phyloP scores from a whole-genome alignment of 2,888 invertebrate species.

The Parnassius smintheus region DNA sequence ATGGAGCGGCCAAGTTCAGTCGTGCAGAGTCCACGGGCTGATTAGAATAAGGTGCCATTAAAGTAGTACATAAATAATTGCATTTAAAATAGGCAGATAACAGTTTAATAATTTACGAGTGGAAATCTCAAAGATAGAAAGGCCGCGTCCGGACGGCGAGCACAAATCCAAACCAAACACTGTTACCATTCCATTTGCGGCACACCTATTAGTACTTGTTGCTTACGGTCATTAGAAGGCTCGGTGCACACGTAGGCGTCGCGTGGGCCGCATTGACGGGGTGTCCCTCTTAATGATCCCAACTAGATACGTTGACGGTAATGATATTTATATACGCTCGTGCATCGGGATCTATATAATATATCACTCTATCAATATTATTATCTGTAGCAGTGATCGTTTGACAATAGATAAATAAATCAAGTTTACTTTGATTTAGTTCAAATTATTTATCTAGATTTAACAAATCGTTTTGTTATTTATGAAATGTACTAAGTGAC shows the following conservation, averaged over 20 bases:
- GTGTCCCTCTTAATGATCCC: conserved; percentile 23
- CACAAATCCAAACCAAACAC: conserved; percentile 1
- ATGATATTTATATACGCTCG: conserved; percentile 19
- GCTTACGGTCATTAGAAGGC: conserved; percentile 23
- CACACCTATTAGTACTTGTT: conserved; percentile 24
- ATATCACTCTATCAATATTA: conserved; percentile 1
- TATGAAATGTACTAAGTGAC: too few species aligned
- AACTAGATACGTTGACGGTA: conserved; percentile 21
- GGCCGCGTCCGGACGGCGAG: not conserved
- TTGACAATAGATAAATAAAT: conserved; percentile 6
- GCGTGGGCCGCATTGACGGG: conserved; percentile 23
- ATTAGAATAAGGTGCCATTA: too few species aligned
- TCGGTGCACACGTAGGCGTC: conserved; percentile 21
- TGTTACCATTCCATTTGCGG: conserved; percentile 19
- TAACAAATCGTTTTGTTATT: too few species aligned
- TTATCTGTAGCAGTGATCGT: not conserved
- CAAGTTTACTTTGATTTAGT: not conserved
- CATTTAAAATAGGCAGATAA: too few species aligned
- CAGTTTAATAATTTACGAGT: not conserved
- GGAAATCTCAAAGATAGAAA: conserved; percentile 3
- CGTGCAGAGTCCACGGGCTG: too few species aligned
- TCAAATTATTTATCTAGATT: too few species aligned
- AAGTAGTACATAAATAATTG: too few species aligned
- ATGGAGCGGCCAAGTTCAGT: too few species aligned
- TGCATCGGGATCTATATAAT: conserved; percentile 13